Base-by-base conservation (phyloP, 2,888 invertebrate species). In the Congeria kusceri region DNA sequence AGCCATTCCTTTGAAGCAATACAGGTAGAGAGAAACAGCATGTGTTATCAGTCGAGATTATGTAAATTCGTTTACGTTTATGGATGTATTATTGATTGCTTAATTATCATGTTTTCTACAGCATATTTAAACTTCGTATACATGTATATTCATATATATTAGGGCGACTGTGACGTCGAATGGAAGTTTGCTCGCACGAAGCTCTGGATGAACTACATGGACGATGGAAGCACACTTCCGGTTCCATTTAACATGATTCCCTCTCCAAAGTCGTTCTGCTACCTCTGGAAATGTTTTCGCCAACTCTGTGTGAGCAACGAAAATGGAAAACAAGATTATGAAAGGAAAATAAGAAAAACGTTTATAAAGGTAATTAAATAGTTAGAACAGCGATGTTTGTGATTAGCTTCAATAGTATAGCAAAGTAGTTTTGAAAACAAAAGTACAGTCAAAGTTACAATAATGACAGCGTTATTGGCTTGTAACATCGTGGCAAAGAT, bases 151-250 rank as follows among this genome's bases (percentile, higher is more conserved):
- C 53, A 53, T 58, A 23, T n/a, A n/a, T 29, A 63, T 9, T 79
- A 93, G 93, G 92, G 92, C 63, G 93, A 93, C 85, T 93, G 93
- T 58, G 95, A 96, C 85, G 95, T 95, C 3, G 96, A 96, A 89
- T 96, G 96, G 96, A 96, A 96, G 28, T 96, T 96, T 89, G 96
- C 96, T 0, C 95, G 96, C 86, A 96, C 96, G 20, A 95, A 96
- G 92, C 95, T 96, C 70, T 96, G 96, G 94, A 93, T 96, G 85
- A 95, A 96, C 90, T 96, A 96, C 91, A 96, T 96, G 95, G 94
- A 95, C 79, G 95, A 96, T 86, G 95, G 96, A 0, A 95, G 95
- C 0, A 94, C 96, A 7, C 96, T 96, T 0, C 95, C 96, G 0
- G 92, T 92, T 0, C 96, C 96, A 0, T 95, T 96, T 87, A 96